These are phyloP conservation scores for Oreortyx pictus DNA, from an alignment of 2,797 vertebrate genomes.

Conservation along the genomic window DNA sequence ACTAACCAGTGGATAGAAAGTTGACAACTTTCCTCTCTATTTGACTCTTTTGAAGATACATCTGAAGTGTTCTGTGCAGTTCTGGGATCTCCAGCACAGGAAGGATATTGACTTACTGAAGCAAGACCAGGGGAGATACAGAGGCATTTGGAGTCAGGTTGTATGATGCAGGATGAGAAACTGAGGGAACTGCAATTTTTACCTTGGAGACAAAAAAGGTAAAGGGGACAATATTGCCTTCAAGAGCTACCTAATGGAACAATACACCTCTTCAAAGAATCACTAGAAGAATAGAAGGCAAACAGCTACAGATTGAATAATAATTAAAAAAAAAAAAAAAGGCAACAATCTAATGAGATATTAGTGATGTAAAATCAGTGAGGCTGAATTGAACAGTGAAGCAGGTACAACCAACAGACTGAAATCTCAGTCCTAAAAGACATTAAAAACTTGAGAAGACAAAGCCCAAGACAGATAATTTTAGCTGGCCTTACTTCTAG, in stretches of 20 bases:
- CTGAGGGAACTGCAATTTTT: accelerated
- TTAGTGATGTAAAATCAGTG: neutral
- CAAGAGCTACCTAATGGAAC: neutral
- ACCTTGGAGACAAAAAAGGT: neutral
- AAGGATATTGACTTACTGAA: neutral
- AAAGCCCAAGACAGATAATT: neutral
- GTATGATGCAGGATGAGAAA: neutral
- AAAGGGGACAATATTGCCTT: neutral
- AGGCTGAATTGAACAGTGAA: neutral
- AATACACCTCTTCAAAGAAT: accelerated
- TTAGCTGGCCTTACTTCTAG: neutral
- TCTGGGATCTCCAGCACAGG: neutral
- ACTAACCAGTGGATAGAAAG: neutral
- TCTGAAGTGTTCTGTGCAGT: neutral
- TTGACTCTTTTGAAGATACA: neutral
- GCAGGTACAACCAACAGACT: neutral
- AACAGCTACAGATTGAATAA: neutral
- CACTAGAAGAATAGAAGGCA: neutral
- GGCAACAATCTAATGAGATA: neutral
- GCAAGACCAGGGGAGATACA: neutral
- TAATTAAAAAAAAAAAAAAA: neutral
- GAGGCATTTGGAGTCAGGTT: neutral
- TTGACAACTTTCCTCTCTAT: accelerated
- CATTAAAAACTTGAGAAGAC: neutral
- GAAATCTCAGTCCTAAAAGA: neutral